Base-by-base conservation (phyloP, 2,797 vertebrate species). In the Xyrichtys novacula region DNA sequence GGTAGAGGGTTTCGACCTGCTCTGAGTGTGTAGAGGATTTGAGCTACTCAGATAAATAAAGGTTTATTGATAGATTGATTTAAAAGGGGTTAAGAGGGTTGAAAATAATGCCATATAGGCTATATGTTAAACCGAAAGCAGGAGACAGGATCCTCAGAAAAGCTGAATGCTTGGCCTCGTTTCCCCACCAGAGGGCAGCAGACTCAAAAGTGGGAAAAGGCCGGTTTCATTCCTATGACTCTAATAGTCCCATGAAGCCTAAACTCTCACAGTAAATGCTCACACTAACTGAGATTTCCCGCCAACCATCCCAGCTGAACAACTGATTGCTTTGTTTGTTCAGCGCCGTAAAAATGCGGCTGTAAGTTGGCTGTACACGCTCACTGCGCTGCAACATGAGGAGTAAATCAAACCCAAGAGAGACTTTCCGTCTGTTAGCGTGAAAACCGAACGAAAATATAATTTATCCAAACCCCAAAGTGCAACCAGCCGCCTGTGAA, bases 161-260 rank as follows among this genome's bases (percentile, higher is more conserved):
- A n/a, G 19, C 32, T 34, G 9, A 43, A 53, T 54, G 58, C 8
- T 56, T 47, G 8, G n/a, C 61, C 43, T 17, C 1, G 14, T 56
- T 59, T 49, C 7, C 32, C 85, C 94, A 91, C 86, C 80, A 93
- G 94, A 89, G 85, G 91, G 92, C 85, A 89, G 91, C 86, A 93
- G 47, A 56, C 49, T 44, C 85, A 82, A 40, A 70, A 66, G 67
- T 23, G 50, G 67, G 63, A 69, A 23, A 61, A 25, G 11, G 25
- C 9, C 32, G 0, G 5, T 58, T 62, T 50, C 20, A 26, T 28
- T 50, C 19, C 12, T 4, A 8, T 42, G n/a, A 31, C 25, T 63
- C 19, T 1, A 11, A 28, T 26, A 36, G 10, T 29, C n/a, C n/a
- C n/a, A n/a, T n/a, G n/a, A n/a, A n/a, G n/a, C n/a, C n/a, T n/a